Conservation (phyloP, 2,888 invertebrate genomes). For the Biston stratarius region DNA sequence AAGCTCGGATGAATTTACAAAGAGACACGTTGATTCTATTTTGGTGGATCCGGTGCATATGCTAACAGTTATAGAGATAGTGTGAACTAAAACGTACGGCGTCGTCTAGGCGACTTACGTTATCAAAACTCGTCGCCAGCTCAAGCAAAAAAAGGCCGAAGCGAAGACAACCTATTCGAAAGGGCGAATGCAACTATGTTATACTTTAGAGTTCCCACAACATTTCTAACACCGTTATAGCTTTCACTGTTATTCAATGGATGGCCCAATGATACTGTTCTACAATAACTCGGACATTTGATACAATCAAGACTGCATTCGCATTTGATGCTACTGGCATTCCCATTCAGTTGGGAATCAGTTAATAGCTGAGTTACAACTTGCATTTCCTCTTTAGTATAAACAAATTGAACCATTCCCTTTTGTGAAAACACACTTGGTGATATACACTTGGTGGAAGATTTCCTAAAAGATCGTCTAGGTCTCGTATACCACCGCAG, state of each 20-base stretch:
- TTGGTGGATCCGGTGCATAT: slow-evolving; percentile 36
- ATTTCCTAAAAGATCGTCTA: no score
- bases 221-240: slow-evolving; percentile 36
- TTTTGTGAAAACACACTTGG: neutral
- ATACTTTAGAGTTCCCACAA: slow-evolving; percentile 48
- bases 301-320: slow-evolving; percentile 30
- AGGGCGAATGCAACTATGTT: slow-evolving; percentile 43
- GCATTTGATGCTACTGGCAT: slow-evolving; percentile 21
- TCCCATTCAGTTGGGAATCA: slow-evolving; percentile 27
- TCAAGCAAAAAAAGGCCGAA: slow-evolving; percentile 38
- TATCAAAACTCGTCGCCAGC: slow-evolving; percentile 38
- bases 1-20: slow-evolving; percentile 35
- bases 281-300: slow-evolving; percentile 27
- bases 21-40: slow-evolving; percentile 41
- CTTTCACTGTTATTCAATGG: slow-evolving; percentile 48
- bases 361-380: slow-evolving; percentile 18
- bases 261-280: slow-evolving; percentile 24
- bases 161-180: slow-evolving; percentile 40
- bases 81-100: slow-evolving; percentile 28
- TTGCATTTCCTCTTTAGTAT: slow-evolving; percentile 12
- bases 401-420: slow-evolving; percentile 1
- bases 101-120: slow-evolving; percentile 44
- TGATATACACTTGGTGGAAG: no score
- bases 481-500: no score
- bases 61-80: slow-evolving; percentile 20